Evolutionary conservation across 2,113 vertebrate species (phyloP).

Genomic region (Ploceus nigricollis): DNA sequence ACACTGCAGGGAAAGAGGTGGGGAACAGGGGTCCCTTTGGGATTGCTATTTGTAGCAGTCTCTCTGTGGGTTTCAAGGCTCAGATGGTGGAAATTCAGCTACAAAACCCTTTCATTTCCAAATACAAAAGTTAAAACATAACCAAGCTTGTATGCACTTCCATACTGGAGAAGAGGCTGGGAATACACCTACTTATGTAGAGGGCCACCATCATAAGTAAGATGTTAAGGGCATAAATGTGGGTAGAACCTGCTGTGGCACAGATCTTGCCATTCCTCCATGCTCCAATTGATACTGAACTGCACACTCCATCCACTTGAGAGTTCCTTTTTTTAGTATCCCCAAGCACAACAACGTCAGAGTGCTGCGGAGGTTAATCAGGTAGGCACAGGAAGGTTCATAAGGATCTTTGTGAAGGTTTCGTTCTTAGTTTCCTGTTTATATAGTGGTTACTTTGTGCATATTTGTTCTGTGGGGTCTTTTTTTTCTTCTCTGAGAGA

Average conservation of each 20-base stretch:
- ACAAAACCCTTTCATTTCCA: not conserved
- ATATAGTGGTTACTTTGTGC: not conserved
- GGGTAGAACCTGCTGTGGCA: not conserved
- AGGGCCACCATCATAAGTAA: not conserved
- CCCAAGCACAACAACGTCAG: fast-evolving
- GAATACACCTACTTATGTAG: fast-evolving
- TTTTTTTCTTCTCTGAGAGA: not conserved
- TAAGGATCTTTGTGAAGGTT: not conserved
- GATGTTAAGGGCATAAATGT: not conserved
- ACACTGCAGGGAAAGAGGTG: not conserved
- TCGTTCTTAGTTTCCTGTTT: not conserved
- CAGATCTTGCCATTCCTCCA: not conserved
- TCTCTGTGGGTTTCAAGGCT: not conserved
- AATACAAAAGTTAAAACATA: not conserved
- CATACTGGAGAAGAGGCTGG: not conserved
- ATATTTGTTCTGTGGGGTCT: not conserved
- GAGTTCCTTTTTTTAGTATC: not conserved
- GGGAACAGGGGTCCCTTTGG: not conserved
- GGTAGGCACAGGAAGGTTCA: not conserved
- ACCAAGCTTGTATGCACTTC: not conserved
- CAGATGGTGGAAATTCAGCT: not conserved
- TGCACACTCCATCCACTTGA: not conserved
- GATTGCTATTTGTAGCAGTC: not conserved
- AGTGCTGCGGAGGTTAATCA: not conserved
- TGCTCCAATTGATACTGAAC: not conserved